Base-by-base conservation (phyloP, 2,797 vertebrate genomes). In the Enteromius thamalakanensis region DNA sequence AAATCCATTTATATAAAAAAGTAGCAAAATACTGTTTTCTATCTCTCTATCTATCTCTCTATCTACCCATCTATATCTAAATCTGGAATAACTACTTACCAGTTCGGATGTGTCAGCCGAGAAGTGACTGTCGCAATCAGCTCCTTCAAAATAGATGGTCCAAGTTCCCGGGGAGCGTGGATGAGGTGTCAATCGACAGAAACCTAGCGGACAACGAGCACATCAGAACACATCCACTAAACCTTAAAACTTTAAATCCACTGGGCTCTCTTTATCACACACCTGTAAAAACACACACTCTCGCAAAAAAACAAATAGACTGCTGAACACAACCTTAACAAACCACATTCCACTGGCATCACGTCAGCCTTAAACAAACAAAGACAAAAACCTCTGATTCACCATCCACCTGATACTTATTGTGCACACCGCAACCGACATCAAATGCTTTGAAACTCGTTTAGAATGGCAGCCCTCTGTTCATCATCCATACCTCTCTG, bases 101-200 rank as follows among this genome's bases (percentile, higher is more conserved):
- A 99, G 90, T 51, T 99, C 97, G 67, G 95, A 92, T 88, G 80
- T 96, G 81, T 98, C 97, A 1, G 93, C 91, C 23, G 95, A 93
- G 74, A 98, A 92, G 87, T 97, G 97, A 89, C 93, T 97, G 87
- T 98, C 98, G 6, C 96, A 97, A 89, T 98, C 96, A 1, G 96
- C 95, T 86, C 98, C 97, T 92, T 99, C 97, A 17, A 99, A 99
- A 89, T 97, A 96, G 88, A 99, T 94, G 0, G 98, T 99, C 98
- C 98, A 99, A 0, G 96, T 98, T 1, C 98, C 98, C 0, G 97
- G 97, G 0, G 98, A 97, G 2, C 96, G 96, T 2, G 96, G 90
- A 80, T 98, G 97, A 71, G 97, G 96, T 0, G 87, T 91, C 71
- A 99, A 89, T 34, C 97, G 95, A 89, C 98, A 99, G 82, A 98